Base-by-base conservation (phyloP, 1,140 invertebrate species). In the Drosophila ogumai region DNA sequence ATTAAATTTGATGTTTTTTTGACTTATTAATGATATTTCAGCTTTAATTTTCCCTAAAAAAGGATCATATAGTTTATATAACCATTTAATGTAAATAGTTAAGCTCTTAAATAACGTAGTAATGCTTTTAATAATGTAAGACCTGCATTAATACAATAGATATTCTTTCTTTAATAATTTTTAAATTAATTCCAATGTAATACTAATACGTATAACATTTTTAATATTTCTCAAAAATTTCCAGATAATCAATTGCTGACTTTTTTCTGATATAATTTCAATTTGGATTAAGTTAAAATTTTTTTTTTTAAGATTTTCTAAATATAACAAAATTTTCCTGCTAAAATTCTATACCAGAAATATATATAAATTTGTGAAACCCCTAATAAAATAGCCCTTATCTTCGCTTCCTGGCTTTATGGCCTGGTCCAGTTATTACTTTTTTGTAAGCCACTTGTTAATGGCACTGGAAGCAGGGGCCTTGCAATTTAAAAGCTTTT, bases 401-500 rank as follows among this genome's bases (percentile, higher is more conserved):
- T 15, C 3, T 4, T 10, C 7, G 50, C 19, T 44, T 25, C 2
- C 4, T 15, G 19, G 34, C 19, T 46, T 36, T 52, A 25, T 25
- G 6, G n/a, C 10, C n/a, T 10, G 3, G 34, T 38, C 38, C 12
- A 38, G 34, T 71, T 40, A 31, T 19, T 28, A 43, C 13, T n/a
- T 22, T 68, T 55, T 32, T 17, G 13, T 57, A 40, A 43, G 17
- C 28, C 28, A 28, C 40, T 71, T 59, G 17, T 34, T 41, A 47
- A 19, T 47, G 34, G n/a, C 34, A 38, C 68, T 19, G 31, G 7
- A 32, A 19, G 31, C n/a, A 19, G 25, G 31, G 44, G 28, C 19
- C 25, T 12, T 57, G 59, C 47, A 64, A 43, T 46, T 56, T 58
- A 41, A 71, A 65, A 43, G 65, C 71, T 55, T 65, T 69, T 32